Conservation (phyloP, 23 tunicate species). For the Trididemnum miniatum region DNA sequence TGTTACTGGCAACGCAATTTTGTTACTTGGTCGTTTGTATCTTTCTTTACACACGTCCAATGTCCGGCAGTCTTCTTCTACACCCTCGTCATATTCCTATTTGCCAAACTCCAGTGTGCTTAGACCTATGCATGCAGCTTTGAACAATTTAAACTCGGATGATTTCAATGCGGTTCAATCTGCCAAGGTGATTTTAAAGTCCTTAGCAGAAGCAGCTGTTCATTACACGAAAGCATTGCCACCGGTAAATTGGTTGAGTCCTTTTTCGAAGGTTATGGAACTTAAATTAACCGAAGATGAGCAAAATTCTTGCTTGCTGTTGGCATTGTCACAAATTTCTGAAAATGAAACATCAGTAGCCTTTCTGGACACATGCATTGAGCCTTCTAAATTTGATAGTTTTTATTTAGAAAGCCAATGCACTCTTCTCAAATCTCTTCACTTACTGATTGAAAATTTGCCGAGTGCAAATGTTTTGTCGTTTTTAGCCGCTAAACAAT, state of each 20-base stretch:
- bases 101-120: constrained; percentile 53
- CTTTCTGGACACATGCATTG: constrained; percentile 29
- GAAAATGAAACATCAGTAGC: constrained; percentile 32
- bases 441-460: not conserved
- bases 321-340: constrained; percentile 29
- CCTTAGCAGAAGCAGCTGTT: constrained; percentile 13
- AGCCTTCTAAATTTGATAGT: constrained; percentile 4
- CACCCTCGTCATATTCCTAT: constrained; percentile 49
- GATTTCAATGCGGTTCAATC: not conserved
- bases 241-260: constrained; percentile 55
- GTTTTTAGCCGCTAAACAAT: not conserved
- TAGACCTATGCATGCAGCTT: constrained; percentile 3
- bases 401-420: constrained; percentile 14
- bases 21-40: constrained; percentile 41
- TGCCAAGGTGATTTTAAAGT: not conserved
- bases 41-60: constrained; percentile 36
- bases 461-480: constrained; percentile 17
- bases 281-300: constrained; percentile 8
- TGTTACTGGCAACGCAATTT: constrained; percentile 19
- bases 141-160: not conserved
- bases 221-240: constrained; percentile 23
- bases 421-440: not conserved
- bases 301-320: constrained; percentile 8
- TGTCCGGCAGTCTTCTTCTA: not conserved
- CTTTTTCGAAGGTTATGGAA: not conserved